phyloP scores from a whole-genome alignment of 2,797 vertebrate species.

The Phoxinus dragarum region DNA sequence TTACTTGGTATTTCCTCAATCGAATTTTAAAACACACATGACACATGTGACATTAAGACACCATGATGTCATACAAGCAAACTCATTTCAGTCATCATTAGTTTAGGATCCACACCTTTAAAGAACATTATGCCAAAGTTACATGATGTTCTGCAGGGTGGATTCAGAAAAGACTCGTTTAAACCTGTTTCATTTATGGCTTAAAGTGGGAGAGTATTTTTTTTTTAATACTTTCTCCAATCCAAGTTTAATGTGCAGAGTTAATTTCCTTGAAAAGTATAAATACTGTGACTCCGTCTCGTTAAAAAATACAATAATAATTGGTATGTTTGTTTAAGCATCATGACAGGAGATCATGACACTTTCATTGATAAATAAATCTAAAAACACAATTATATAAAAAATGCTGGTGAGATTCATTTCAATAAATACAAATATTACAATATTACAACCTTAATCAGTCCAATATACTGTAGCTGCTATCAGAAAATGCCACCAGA shows the following conservation, averaged over 20 bases:
- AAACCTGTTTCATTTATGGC: background rate
- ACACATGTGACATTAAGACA: background rate
- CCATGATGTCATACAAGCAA: background rate
- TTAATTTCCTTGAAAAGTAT: background rate
- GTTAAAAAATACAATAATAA: background rate
- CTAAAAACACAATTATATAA: no score
- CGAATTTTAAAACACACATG: background rate
- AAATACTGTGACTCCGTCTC: background rate
- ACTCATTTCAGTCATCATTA: background rate
- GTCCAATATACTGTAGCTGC: background rate
- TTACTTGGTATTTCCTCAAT: background rate
- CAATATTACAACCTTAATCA: background rate
- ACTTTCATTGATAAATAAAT: background rate
- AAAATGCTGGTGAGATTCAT: background rate
- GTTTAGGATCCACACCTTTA: background rate
- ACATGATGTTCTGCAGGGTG: constrained; percentile 14
- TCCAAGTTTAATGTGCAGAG: background rate
- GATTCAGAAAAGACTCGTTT: constrained; percentile 22
- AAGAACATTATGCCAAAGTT: constrained; percentile 3
- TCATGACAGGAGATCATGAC: background rate
- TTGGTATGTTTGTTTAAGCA: background rate
- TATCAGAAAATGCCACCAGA: background rate
- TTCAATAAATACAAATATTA: background rate
- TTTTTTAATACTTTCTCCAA: background rate
- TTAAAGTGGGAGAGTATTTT: background rate